Conservation (phyloP, 2,888 invertebrate species). For the Diplolepis rosae region DNA sequence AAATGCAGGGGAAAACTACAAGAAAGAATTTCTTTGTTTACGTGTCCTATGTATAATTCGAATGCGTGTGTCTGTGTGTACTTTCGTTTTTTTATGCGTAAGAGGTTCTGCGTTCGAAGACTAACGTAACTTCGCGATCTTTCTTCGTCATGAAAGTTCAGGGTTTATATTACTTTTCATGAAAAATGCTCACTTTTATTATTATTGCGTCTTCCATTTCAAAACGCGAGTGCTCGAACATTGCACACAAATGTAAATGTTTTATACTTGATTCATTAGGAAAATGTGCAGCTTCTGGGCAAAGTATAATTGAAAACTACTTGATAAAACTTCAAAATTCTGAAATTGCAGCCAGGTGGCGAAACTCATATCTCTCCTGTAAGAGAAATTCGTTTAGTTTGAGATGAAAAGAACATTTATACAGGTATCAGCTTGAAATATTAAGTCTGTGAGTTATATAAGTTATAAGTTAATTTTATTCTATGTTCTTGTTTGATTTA, state of each 20-base stretch:
- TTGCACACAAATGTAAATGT: background rate
- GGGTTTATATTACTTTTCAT: conserved; percentile 49
- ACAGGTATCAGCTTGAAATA: too few relatives aligned
- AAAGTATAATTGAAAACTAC: background rate
- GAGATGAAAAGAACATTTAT: too few relatives aligned
- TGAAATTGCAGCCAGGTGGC: background rate
- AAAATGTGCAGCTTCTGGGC: background rate
- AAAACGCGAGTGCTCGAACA: background rate
- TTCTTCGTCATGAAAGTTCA: conserved; percentile 44
- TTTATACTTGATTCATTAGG: background rate
- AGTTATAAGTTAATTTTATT: too few relatives aligned
- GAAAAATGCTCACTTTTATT: conserved; percentile 34
- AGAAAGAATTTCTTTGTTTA: conserved; percentile 49
- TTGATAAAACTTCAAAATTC: background rate
- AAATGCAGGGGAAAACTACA: conserved; percentile 47
- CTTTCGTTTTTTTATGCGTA: background rate
- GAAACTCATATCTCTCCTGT: background rate
- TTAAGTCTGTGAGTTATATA: too few relatives aligned
- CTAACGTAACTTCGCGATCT: conserved; percentile 40
- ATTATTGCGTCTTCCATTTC: conserved; percentile 26
- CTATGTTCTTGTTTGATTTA: too few relatives aligned
- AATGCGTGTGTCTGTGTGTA: background rate
- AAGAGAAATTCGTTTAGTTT: too few relatives aligned
- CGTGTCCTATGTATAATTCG: conserved; percentile 30
- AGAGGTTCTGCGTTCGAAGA: conserved; percentile 13